Evolutionary conservation across 2,113 vertebrate genomes (phyloP).

Genomic region (Ramphastos sulfuratus): DNA sequence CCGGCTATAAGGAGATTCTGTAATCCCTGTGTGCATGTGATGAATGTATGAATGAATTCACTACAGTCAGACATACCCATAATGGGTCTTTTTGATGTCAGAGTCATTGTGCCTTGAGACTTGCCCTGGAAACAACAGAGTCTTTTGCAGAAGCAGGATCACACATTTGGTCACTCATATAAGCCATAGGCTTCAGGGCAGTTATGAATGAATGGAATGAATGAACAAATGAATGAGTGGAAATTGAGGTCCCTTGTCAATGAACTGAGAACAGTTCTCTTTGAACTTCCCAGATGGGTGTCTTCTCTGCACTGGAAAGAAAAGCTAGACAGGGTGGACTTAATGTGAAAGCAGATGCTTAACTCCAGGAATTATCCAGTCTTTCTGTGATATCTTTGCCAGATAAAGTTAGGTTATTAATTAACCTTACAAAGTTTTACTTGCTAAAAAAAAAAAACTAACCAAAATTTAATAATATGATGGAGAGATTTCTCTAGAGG

Average conservation of each 20-base stretch:
- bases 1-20: background rate
- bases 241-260: background rate
- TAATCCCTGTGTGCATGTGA: background rate
- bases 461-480: background rate
- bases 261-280: background rate
- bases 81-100: background rate
- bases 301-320: background rate
- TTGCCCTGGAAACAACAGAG: background rate
- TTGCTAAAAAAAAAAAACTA: background rate
- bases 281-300: background rate
- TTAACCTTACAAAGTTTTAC: background rate
- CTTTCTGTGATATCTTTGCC: background rate
- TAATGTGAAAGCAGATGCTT: background rate
- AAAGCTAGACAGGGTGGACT: background rate
- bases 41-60: background rate
- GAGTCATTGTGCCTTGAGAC: background rate
- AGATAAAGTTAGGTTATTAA: background rate
- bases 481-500: background rate
- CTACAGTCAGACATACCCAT: background rate
- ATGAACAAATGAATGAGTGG: background rate
- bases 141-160: background rate
- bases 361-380: background rate
- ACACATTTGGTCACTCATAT: background rate
- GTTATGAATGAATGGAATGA: background rate
- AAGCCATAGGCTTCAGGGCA: background rate